These are phyloP conservation scores for Brachymystax lenok DNA, from an alignment of 2,797 vertebrate species.

Conservation along the genomic window DNA sequence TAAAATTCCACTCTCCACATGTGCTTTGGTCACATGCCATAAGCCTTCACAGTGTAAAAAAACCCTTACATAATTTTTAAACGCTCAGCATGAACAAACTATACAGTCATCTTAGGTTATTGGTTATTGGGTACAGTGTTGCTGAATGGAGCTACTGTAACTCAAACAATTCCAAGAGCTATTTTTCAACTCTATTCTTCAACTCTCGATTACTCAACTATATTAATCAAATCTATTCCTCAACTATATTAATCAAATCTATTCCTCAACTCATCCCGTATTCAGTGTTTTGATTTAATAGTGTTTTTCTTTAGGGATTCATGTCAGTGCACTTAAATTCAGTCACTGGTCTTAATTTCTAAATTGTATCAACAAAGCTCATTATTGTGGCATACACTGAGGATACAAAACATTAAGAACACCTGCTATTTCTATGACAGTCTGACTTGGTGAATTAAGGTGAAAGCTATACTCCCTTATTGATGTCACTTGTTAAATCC, in stretches of 20 bases:
- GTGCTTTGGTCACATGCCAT: slow-evolving; percentile 21
- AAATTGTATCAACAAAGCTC: not conserved
- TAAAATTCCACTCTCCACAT: slow-evolving; percentile 23
- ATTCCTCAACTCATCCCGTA: not conserved
- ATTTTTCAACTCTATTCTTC: not conserved
- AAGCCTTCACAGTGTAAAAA: slow-evolving; percentile 3
- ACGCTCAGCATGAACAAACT: slow-evolving; percentile 4
- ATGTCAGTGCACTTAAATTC: not conserved
- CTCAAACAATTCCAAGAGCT: not conserved
- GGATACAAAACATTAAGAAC: too few relatives aligned
- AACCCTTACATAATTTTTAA: slow-evolving; percentile 21
- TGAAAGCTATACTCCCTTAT: too few relatives aligned
- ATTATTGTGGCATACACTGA: not conserved
- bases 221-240: not conserved
- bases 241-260: not conserved
- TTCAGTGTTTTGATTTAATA: not conserved
- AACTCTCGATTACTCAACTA: not conserved
- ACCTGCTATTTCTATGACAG: too few relatives aligned
- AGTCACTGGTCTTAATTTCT: not conserved
- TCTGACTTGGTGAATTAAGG: too few relatives aligned
- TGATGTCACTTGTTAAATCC: too few relatives aligned
- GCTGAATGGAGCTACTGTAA: not conserved
- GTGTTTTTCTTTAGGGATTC: not conserved
- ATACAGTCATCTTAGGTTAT: not conserved
- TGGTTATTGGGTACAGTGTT: slow-evolving; percentile 15